Conservation (phyloP, 2,888 invertebrate genomes). For the Caenorhabditis macrosperma region DNA sequence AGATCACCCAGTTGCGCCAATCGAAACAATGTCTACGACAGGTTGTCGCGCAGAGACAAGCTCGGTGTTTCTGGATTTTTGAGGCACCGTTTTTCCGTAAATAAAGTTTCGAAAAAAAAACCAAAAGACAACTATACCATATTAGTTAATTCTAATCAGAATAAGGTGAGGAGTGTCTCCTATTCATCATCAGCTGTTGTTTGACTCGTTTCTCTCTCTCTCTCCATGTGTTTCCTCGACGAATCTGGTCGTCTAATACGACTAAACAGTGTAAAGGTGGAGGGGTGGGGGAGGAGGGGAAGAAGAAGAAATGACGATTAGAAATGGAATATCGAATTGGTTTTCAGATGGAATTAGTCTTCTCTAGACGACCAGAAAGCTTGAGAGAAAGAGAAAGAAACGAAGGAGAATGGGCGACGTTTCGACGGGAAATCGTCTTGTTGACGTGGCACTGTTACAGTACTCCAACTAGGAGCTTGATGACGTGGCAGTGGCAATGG, state of each 20-base stretch:
- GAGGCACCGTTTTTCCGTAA: no score
- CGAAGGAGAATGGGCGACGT: background rate
- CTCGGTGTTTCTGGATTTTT: no score
- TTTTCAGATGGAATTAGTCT: background rate
- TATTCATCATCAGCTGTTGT: background rate
- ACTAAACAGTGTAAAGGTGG: background rate
- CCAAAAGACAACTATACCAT: background rate
- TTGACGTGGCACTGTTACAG: no score
- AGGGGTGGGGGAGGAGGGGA: background rate
- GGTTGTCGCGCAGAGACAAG: no score
- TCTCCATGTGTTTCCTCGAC: background rate
- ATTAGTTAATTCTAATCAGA: background rate
- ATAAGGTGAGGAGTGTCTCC: background rate
- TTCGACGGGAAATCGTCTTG: no score
- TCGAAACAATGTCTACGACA: no score
- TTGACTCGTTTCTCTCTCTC: background rate
- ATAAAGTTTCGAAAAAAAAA: no score
- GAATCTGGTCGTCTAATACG: background rate
- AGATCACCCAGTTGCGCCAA: no score
- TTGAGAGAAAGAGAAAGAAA: background rate
- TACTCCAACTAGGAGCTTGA: no score
- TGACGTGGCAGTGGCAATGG: no score
- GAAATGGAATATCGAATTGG: background rate
- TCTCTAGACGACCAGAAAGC: no score
- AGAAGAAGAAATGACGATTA: no score